Base-by-base conservation (phyloP, 2,888 invertebrate species). In the Pinctada fucata region DNA sequence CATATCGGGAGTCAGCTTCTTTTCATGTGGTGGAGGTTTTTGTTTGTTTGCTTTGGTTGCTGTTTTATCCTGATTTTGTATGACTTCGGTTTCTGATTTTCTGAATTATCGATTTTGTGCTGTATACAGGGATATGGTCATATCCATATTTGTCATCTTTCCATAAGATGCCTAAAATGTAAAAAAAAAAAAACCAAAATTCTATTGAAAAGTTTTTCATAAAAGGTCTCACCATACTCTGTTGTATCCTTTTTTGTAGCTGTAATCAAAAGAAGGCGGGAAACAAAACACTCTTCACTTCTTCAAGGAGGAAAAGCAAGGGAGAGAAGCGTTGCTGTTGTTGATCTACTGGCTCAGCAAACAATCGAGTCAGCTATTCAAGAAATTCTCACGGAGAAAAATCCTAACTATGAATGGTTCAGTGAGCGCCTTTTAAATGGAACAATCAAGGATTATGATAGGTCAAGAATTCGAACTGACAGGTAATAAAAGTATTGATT, bases 321-420 rank as follows among this genome's bases (percentile, higher is more conserved):
- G n/a, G 74, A 74, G 45, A 48, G 51, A 2, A 65, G 63, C 8
- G 51, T 74, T 45, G 58, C 74, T 2, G 63, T 74, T 16, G n/a
- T 49, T 3, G 74, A 74, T 3, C 63, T 74, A 45, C 48, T 74
- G n/a, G 31, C 74, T 2, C 4, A 45, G 3, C 45, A 49, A n/a
- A 48, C 64, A 2, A 50, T n/a, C 5, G 66, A 49, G 8, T 63
- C 58, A 50, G 63, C 74, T 1, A 5, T 74, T 1, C 63, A 74
- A 10, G n/a, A 66, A 31, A 74, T 74, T 50, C 31, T 74, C 6
- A 74, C 74, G 3, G 74, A 74, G 45, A 63, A 66, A 6, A 74
- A 74, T 50, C 74, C 74, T 4, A 74, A 74, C 48, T 74, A 74
- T 66, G 49, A 66, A 6, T 74, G 74, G 74, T 74, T 66, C 31